These are phyloP conservation scores for Lophius piscatorius DNA, from an alignment of 2,113 vertebrate species.

Conservation along the genomic window DNA sequence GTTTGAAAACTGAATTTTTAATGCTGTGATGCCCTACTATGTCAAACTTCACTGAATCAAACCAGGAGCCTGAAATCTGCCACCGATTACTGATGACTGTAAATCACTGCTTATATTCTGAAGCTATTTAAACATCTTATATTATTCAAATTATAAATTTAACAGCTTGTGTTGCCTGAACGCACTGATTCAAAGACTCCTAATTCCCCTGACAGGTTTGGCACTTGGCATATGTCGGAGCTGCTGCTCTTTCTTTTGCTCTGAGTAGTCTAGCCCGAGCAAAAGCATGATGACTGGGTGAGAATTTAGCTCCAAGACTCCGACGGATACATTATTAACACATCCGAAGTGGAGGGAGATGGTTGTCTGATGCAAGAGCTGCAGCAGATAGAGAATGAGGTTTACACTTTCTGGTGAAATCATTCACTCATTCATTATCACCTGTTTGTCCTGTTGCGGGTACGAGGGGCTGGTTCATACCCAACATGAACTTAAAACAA, in stretches of 20 bases:
- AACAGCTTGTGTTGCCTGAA: background rate
- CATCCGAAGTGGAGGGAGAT: constrained; percentile 11
- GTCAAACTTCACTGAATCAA: too few species aligned
- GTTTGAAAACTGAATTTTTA: too few species aligned
- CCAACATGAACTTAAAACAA: too few species aligned
- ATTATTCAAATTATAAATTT: background rate
- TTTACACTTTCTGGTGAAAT: constrained; percentile 1
- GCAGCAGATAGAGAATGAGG: background rate
- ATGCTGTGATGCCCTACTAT: too few species aligned
- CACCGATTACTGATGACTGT: too few species aligned
- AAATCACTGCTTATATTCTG: too few species aligned
- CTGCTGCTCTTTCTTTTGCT: constrained; percentile 21
- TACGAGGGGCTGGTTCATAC: too few species aligned
- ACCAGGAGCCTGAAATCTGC: too few species aligned
- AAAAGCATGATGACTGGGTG: constrained; percentile 11
- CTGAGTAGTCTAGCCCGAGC: constrained; percentile 29
- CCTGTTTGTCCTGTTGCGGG: too few species aligned
- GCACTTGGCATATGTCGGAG: background rate
- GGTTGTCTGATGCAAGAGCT: constrained; percentile 16
- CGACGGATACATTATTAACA: constrained; percentile 53
- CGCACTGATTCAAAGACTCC: constrained; percentile 11
- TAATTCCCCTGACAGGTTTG: constrained; percentile 10
- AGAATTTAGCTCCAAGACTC: constrained; percentile 7
- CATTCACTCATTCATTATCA: too few species aligned
- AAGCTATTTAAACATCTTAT: background rate